phyloP scores from a whole-genome alignment of 2,113 vertebrate species.

The Perognathus longimembris region DNA sequence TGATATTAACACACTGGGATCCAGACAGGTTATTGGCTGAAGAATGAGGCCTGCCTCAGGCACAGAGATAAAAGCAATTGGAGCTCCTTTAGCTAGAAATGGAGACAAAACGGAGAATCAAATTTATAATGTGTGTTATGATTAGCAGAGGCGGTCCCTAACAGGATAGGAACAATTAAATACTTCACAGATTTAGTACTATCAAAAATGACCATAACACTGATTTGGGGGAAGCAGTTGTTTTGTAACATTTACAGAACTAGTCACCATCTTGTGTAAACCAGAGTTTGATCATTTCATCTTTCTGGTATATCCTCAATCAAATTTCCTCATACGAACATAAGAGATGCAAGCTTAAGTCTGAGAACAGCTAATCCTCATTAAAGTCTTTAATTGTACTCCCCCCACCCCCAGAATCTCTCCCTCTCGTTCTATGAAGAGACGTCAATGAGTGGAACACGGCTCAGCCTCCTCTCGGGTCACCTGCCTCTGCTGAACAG shows the following conservation, averaged over 20 bases:
- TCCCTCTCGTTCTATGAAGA: not conserved
- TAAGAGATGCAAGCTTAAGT: not conserved
- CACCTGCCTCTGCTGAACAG: conserved; percentile 42
- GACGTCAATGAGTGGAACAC: conserved; percentile 14
- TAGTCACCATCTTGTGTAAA: not conserved
- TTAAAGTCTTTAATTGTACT: conserved; percentile 46
- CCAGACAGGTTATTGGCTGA: not conserved
- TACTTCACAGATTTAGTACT: conserved; percentile 9
- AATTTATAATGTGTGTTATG: not conserved
- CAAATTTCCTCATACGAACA: not conserved
- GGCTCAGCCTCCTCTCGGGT: not conserved
- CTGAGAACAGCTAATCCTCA: not conserved
- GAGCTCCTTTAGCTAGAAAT: not conserved
- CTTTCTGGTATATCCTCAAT: not conserved
- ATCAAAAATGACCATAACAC: not conserved
- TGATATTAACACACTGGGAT: not conserved
- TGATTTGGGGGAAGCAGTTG: not conserved
- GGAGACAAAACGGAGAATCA: not conserved
- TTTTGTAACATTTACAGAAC: not conserved
- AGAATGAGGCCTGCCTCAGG: not conserved
- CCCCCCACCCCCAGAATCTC: not conserved
- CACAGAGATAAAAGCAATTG: not conserved
- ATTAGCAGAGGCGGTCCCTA: not conserved
- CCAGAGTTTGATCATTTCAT: not conserved
- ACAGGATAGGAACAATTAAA: not conserved